Evolutionary conservation across 2,113 vertebrate genomes (phyloP).

Genomic region (Thalassoma bifasciatum): DNA sequence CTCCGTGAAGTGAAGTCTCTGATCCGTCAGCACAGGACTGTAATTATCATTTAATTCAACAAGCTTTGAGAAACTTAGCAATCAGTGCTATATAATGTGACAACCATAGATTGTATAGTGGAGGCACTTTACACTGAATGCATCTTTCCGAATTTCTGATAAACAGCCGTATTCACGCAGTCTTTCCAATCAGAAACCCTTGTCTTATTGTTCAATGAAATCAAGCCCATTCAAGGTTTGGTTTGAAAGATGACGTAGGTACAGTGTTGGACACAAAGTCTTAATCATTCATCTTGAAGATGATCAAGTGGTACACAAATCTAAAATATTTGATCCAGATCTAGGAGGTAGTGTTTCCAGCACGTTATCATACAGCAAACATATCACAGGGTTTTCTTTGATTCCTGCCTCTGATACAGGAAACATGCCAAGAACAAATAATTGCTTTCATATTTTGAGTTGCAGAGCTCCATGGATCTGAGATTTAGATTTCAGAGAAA

Average conservation of each 20-base stretch:
- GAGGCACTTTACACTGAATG: background rate
- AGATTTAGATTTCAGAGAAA: too few species aligned
- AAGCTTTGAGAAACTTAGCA: constrained; percentile 42
- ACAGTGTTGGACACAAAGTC: too few species aligned
- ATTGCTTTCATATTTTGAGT: too few species aligned
- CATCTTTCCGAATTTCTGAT: constrained; percentile 8
- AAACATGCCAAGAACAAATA: too few species aligned
- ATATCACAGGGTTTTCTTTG: too few species aligned
- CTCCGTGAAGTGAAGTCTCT: constrained; percentile 37
- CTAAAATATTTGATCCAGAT: background rate
- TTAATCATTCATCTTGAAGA: background rate
- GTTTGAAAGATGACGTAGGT: background rate
- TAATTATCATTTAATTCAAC: constrained; percentile 49
- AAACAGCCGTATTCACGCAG: constrained; percentile 45
- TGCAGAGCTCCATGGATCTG: too few species aligned
- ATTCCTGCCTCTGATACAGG: too few species aligned
- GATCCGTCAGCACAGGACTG: constrained; percentile 29
- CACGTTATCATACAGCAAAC: too few species aligned
- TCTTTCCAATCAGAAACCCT: constrained; percentile 55
- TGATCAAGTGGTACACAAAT: background rate
- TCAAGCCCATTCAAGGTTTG: constrained; percentile 27
- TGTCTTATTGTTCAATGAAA: constrained; percentile 49
- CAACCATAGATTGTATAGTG: background rate
- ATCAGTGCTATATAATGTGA: constrained; percentile 39
- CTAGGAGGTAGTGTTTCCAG: too few species aligned